Base-by-base conservation (phyloP, 2,113 vertebrate species). In the Barnardius zonarius region DNA sequence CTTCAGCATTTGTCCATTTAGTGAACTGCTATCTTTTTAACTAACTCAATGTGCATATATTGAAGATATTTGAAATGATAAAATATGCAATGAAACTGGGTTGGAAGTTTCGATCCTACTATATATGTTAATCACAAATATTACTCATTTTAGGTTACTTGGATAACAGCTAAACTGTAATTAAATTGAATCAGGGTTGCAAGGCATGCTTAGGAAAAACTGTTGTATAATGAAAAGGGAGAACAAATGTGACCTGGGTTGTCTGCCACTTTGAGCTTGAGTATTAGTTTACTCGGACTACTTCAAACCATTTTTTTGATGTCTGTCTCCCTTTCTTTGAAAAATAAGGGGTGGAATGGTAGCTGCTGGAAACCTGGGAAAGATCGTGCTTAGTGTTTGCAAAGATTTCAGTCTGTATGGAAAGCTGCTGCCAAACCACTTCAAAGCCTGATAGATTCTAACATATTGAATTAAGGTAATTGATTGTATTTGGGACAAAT, bases 231-330 rank as follows among this genome's bases (percentile, higher is more conserved):
- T 83, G 44, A 55, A 91, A 80, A 73, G 18, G 59, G 63, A 86
- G 52, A 88, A 52, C 39, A 87, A 89, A 76, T 68, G 37, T 79
- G 48, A 49, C 35, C 41, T 41, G 41, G 17, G 44, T 80, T 84
- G 64, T 74, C 49, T 80, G 52, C 41, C 41, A 18, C 75, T 90
- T 88, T 57, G 22, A 78, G 33, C 30, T n/a, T 61, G 31, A 33
- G 17, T 74, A n/a, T 79, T 59, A 63, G 83, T 93, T 88, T 91
- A 63, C 35, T 30, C 61, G 73, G 27, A 75, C 46, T 92, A 39
- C 69, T 94, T 94, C 37, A 88, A 80, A 46, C 27, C n/a, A 57
- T 86, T 91, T 93, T 54, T 87, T 88, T 88, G 13, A 76, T 88
- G 64, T 86, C 44, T 2, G 0, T 52, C n/a, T 7, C 17, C 13